Evolutionary conservation across 2,888 invertebrate genomes (phyloP).

Genomic region (Scaeva pyrastri): DNA sequence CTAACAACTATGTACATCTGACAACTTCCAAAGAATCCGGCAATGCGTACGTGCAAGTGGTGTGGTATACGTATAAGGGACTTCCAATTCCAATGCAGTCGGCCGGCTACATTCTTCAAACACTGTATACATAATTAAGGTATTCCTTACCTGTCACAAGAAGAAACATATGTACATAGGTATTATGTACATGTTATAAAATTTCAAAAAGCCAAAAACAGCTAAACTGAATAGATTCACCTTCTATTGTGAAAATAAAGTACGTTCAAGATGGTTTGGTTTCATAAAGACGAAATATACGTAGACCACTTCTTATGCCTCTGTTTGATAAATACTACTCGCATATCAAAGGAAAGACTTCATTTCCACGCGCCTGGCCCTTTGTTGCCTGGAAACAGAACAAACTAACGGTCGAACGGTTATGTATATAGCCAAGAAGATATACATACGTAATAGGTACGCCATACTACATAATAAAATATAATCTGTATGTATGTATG

Average conservation of each 20-base stretch:
- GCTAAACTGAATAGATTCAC: slow-evolving; percentile 4
- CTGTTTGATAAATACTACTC: slow-evolving; percentile 66
- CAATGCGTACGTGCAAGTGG: too few relatives aligned
- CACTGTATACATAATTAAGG: too few relatives aligned
- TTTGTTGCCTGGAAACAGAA: slow-evolving; percentile 4
- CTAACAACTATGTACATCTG: too few relatives aligned
- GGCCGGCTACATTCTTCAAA: too few relatives aligned
- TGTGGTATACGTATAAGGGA: too few relatives aligned
- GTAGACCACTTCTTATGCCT: slow-evolving; percentile 49
- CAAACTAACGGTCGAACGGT: slow-evolving; percentile 8
- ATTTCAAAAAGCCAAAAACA: not conserved
- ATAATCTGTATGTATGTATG: not conserved
- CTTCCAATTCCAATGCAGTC: too few relatives aligned
- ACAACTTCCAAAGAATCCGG: too few relatives aligned
- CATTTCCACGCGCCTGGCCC: slow-evolving; percentile 31
- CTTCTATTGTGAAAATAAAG: not conserved
- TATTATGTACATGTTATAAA: not conserved
- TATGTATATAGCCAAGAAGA: slow-evolving; percentile 10
- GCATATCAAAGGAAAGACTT: slow-evolving; percentile 54
- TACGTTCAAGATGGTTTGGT: slow-evolving; percentile 29
- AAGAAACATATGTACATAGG: too few relatives aligned
- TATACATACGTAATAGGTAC: slow-evolving; percentile 33
- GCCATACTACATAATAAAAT: slow-evolving; percentile 32
- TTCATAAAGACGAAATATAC: slow-evolving; percentile 36
- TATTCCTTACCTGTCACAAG: too few relatives aligned